Evolutionary conservation across 2,113 vertebrate species (phyloP).

Genomic region (Pithys albifrons): DNA sequence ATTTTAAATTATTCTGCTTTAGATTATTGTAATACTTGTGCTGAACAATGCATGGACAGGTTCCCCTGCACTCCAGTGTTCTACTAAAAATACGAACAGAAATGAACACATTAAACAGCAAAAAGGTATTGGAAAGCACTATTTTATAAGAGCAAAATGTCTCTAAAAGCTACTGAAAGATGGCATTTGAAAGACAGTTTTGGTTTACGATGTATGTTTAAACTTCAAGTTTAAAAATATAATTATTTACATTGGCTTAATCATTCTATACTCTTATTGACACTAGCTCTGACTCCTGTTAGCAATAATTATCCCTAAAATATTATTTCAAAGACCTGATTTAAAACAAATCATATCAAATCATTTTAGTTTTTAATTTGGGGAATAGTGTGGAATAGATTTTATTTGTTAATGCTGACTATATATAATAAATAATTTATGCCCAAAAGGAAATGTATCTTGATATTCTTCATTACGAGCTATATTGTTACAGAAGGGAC

Average conservation of each 20-base stretch:
- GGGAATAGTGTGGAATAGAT: not conserved
- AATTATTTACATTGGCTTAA: not conserved
- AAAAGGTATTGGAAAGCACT: not conserved
- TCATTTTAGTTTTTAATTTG: not conserved
- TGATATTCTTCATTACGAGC: not conserved
- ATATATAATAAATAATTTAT: not conserved
- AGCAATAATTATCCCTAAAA: not conserved
- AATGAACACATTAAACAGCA: not conserved
- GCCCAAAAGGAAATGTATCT: not conserved
- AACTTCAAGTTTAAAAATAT: not conserved
- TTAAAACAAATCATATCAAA: not conserved
- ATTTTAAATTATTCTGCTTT: not conserved
- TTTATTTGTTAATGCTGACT: not conserved
- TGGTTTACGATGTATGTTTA: not conserved
- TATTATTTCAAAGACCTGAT: not conserved
- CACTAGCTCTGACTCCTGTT: not conserved
- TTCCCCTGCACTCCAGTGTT: not conserved
- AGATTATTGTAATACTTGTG: not conserved
- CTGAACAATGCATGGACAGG: not conserved
- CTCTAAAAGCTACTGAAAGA: not conserved
- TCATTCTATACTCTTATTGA: not conserved
- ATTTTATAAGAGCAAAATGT: not conserved
- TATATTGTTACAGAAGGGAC: not conserved
- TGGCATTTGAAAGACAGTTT: not conserved
- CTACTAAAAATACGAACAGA: not conserved